A percentile compares a stretch with the other conserved stretches of the same genome.
These are phyloP conservation scores for Cochlearius cochlearius DNA, from an alignment of 2,113 vertebrate species.

Conservation along the genomic window DNA sequence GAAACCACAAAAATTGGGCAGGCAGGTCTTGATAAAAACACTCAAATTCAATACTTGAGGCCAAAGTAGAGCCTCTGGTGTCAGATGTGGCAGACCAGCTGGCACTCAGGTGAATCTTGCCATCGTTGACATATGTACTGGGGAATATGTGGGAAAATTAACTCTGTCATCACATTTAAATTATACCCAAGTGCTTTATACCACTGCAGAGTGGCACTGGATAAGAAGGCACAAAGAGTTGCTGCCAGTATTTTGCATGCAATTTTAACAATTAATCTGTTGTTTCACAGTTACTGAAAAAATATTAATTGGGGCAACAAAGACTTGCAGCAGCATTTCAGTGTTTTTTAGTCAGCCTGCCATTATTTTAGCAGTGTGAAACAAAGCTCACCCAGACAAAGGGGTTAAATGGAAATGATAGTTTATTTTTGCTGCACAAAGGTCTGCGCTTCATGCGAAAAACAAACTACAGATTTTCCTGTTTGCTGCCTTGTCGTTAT, in stretches of 20 bases:
- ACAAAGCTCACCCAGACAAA: background rate
- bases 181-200: background rate
- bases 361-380: background rate
- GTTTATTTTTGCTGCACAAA: background rate
- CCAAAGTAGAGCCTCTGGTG: background rate
- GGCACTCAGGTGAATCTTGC: background rate
- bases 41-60: background rate
- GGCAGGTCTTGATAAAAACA: background rate
- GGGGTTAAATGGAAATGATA: background rate
- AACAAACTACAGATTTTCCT: slow-evolving; percentile 2
- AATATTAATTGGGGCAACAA: background rate
- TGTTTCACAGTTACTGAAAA: background rate
- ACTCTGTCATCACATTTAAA: background rate
- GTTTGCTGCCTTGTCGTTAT: background rate
- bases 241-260: background rate
- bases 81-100: background rate
- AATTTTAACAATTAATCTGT: background rate
- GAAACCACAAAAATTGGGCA: background rate
- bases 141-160: background rate
- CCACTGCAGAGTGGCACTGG: background rate
- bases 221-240: background rate
- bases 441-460: background rate
- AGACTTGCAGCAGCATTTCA: background rate
- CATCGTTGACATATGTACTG: background rate
- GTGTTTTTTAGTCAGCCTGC: background rate